These are phyloP conservation scores for Ptychadena robeensis DNA, from an alignment of 2,797 vertebrate genomes.

Conservation along the genomic window DNA sequence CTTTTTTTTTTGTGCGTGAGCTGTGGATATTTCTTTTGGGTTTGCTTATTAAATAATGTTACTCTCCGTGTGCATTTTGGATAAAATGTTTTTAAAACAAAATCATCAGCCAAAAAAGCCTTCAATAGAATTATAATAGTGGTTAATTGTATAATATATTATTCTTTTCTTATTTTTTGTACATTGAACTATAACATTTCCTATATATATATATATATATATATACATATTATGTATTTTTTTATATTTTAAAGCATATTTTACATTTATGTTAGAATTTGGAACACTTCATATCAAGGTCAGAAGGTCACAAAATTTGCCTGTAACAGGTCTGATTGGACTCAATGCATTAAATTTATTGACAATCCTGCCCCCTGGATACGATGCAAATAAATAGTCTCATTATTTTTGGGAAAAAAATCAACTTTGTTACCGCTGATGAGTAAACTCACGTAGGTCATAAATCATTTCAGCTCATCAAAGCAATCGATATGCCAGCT, in stretches of 20 bases:
- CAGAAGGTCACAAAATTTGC: background rate
- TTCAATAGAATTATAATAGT: background rate
- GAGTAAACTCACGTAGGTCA: background rate
- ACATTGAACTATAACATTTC: too few relatives aligned
- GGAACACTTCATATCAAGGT: background rate
- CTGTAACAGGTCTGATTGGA: background rate
- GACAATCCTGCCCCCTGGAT: background rate
- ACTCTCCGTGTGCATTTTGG: background rate
- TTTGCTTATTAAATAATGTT: background rate
- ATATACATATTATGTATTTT: too few relatives aligned
- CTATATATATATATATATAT: too few relatives aligned
- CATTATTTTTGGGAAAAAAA: background rate
- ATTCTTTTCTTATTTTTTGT: too few relatives aligned
- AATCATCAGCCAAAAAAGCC: background rate
- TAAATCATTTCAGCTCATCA: slow-evolving; percentile 31
- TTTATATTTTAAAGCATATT: too few relatives aligned
- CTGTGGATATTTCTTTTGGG: background rate
- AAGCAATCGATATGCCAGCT: slow-evolving; percentile 34
- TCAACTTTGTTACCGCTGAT: background rate
- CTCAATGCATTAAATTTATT: background rate
- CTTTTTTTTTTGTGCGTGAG: background rate
- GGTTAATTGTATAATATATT: too few relatives aligned
- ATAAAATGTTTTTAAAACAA: background rate
- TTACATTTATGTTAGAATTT: background rate
- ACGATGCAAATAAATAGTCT: background rate